Evolutionary conservation across 2,797 vertebrate genomes (phyloP).

Genomic region (Hephaestus fuliginosus): DNA sequence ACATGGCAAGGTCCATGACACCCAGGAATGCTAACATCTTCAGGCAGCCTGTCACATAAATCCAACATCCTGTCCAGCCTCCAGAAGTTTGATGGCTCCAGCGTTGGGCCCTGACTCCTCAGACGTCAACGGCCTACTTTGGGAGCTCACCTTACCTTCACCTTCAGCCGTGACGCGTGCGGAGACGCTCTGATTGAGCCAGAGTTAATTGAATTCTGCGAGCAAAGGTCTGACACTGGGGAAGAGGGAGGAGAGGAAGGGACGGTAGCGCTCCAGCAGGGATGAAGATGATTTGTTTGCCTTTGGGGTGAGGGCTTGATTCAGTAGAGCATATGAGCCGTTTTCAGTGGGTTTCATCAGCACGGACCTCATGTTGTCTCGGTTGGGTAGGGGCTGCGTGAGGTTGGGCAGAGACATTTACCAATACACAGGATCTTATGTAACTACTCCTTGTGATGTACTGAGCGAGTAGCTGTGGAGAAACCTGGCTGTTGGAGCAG

Average conservation of each 20-base stretch:
- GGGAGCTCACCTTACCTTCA: constrained; percentile 67
- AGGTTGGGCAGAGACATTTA: constrained; percentile 56
- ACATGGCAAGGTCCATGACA: constrained; percentile 63
- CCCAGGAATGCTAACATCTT: constrained; percentile 77
- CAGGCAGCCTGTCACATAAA: constrained; percentile 85
- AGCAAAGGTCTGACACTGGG: constrained; percentile 54
- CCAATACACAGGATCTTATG: constrained; percentile 42
- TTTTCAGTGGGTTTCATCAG: constrained; percentile 73
- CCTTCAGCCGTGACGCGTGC: constrained; percentile 57
- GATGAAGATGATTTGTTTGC: constrained; percentile 80
- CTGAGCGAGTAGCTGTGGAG: constrained; percentile 19
- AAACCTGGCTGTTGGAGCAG: constrained; percentile 27
- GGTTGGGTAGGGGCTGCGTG: constrained; percentile 24
- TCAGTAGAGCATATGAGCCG: constrained; percentile 74
- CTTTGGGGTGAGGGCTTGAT: constrained; percentile 71
- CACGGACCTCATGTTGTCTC: constrained; percentile 57
- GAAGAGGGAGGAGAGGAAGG: constrained; percentile 41
- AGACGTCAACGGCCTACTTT: constrained; percentile 51
- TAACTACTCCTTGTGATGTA: constrained; percentile 37
- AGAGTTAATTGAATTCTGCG: constrained; percentile 74
- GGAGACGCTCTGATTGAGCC: constrained; percentile 74
- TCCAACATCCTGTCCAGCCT: constrained; percentile 67
- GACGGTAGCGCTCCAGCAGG: constrained; percentile 63
- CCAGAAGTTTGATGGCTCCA: constrained; percentile 63
- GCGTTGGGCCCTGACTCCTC: constrained; percentile 59